phyloP scores from a whole-genome alignment of 2,797 vertebrate species.

The Phoebastria nigripes region DNA sequence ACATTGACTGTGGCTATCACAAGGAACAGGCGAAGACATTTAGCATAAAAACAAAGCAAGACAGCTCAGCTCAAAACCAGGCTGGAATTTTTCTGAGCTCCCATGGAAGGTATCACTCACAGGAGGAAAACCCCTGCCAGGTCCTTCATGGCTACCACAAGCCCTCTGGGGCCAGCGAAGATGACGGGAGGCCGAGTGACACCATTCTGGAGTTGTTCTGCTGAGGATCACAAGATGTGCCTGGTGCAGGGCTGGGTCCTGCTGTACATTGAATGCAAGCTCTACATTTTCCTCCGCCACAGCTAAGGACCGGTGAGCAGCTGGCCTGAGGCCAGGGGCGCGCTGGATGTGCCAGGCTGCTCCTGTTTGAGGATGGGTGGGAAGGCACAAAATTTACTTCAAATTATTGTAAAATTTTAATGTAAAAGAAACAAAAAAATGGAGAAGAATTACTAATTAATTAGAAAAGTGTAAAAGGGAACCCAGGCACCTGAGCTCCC shows the following conservation, averaged over 20 bases:
- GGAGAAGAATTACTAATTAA: neutral
- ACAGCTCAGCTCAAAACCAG: neutral
- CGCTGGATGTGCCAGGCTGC: neutral
- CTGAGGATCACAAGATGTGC: neutral
- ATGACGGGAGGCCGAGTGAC: neutral
- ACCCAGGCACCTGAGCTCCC: neutral
- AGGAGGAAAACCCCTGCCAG: neutral
- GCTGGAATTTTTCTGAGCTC: neutral
- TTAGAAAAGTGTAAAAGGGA: neutral
- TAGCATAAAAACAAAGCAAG: neutral
- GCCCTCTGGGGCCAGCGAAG: neutral
- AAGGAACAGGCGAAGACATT: neutral
- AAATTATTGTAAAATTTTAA: neutral
- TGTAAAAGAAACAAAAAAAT: neutral
- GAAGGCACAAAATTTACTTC: neutral
- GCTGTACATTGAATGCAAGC: neutral
- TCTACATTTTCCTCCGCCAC: accelerated
- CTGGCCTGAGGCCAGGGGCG: neutral
- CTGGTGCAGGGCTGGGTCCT: neutral
- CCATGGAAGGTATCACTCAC: accelerated
- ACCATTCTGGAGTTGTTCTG: neutral
- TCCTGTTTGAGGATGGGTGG: neutral
- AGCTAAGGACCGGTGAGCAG: neutral
- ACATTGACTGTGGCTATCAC: neutral
- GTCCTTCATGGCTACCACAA: neutral